phyloP scores from a whole-genome alignment of 2,113 vertebrate genomes.

The Psittacula cyanocephala region DNA sequence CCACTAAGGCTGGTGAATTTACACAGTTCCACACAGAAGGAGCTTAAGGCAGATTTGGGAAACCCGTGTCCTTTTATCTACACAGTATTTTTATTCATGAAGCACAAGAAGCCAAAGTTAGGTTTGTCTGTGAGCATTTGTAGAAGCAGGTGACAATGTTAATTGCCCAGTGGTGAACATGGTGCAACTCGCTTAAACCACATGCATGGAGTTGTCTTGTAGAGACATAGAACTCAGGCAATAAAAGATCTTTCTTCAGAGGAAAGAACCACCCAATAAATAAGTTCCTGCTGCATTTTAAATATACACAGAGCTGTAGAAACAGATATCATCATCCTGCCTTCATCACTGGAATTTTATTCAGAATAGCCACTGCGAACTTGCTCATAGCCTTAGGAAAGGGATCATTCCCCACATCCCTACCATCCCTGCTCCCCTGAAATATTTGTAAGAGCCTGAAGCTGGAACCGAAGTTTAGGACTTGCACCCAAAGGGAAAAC shows the following conservation, averaged over 20 bases:
- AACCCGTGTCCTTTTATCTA: not conserved
- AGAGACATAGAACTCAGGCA: not conserved
- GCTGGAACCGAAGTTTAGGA: not conserved
- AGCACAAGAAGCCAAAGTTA: not conserved
- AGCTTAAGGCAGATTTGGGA: not conserved
- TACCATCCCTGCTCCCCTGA: not conserved
- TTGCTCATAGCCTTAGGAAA: not conserved
- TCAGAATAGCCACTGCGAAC: not conserved
- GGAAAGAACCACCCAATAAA: not conserved
- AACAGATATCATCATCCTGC: not conserved
- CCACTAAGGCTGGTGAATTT: not conserved
- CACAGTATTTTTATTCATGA: not conserved
- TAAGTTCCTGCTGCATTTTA: not conserved
- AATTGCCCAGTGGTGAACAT: not conserved
- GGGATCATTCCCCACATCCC: accelerated
- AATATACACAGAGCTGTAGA: not conserved
- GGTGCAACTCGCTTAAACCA: not conserved
- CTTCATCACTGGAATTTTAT: not conserved
- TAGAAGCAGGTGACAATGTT: not conserved
- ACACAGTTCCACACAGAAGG: not conserved
- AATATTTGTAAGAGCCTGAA: not conserved
- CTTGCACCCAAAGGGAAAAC: not conserved
- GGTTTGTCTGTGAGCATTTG: not conserved
- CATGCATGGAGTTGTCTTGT: accelerated
- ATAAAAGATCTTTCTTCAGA: not conserved